Conservation (phyloP, 2,888 invertebrate species). For the Mythimna pallens region DNA sequence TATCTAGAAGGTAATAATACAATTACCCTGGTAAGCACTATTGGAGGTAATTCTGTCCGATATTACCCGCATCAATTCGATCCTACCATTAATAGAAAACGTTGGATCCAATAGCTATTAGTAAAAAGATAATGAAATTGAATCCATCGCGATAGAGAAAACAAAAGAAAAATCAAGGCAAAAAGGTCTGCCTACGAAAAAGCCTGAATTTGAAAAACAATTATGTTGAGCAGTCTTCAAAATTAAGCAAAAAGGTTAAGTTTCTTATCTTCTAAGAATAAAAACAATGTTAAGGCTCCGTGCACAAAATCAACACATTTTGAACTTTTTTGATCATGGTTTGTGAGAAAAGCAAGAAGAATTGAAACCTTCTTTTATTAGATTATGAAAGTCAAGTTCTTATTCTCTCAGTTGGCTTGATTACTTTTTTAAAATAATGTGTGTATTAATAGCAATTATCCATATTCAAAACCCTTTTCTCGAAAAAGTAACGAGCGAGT, state of each 20-base stretch:
- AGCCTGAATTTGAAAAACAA: conserved; percentile 49
- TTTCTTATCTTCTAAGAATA: conserved; percentile 15
- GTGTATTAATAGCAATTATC: no score
- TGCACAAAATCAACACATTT: no score
- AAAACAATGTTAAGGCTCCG: background rate
- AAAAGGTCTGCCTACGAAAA: conserved; percentile 23
- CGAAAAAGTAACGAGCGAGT: no score
- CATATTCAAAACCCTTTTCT: no score
- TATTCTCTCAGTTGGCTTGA: no score
- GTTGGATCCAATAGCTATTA: conserved; percentile 32
- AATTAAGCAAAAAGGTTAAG: conserved; percentile 21
- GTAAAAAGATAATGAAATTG: conserved; percentile 48
- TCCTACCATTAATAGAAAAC: conserved; percentile 35
- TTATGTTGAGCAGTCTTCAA: conserved; percentile 34
- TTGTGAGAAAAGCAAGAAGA: no score
- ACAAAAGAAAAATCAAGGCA: conserved; percentile 33
- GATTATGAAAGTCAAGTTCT: no score
- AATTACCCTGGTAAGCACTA: conserved; percentile 36
- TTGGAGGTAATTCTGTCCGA: conserved; percentile 34
- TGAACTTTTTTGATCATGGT: no score
- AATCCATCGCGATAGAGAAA: conserved; percentile 30
- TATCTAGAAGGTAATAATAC: conserved; percentile 20
- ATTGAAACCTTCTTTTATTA: no score
- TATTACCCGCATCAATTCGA: conserved; percentile 30
- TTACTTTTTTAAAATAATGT: no score